Base-by-base conservation (phyloP, 2,113 vertebrate species). In the Podarcis muralis region DNA sequence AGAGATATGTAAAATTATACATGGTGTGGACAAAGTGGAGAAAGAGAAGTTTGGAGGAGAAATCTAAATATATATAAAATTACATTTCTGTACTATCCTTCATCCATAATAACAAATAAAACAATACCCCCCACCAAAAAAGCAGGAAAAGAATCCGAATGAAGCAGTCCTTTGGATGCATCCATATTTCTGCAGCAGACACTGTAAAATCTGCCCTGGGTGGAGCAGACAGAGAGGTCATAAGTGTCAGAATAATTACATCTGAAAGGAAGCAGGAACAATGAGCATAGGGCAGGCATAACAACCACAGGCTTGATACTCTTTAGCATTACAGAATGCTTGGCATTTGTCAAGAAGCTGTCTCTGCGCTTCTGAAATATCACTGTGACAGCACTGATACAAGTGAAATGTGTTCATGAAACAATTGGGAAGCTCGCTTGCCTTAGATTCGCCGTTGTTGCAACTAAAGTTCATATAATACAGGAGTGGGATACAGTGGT, bases 211-310 rank as follows among this genome's bases (percentile, higher is more conserved):
- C 91, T 13, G 20, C n/a, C 77, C 83, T 94, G 89, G 85, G 94
- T 85, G 72, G 81, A 93, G 86, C 92, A 94, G 92, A 92, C 94
- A 93, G 91, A 95, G 89, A 95, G 94, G 92, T 95, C 91, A 90
- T 30, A 2, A 89, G 90, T 95, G 92, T 95, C 94, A 95, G 88
- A 96, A 95, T 95, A 95, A 95, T 92, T 96, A 91, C 88, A 92
- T 91, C 92, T 93, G 94, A 96, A 94, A 95, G 95, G 92, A 96
- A 96, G 93, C 71, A 1, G 83, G 83, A 96, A 95, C 92, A 95
- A 95, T 89, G 69, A 82, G 48, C 57, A 90, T 25, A 75, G 83
- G 91, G 66, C 81, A 92, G 87, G 87, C 66, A 11, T 91, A 90
- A 89, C 90, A 93, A 85, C 93, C 16, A 15, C 79, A 92, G 91